Percentiles rank a stretch among this genome's conserved stretches.
phyloP scores from a whole-genome alignment of 2,113 vertebrate species.

The Paramisgurnus dabryanus region DNA sequence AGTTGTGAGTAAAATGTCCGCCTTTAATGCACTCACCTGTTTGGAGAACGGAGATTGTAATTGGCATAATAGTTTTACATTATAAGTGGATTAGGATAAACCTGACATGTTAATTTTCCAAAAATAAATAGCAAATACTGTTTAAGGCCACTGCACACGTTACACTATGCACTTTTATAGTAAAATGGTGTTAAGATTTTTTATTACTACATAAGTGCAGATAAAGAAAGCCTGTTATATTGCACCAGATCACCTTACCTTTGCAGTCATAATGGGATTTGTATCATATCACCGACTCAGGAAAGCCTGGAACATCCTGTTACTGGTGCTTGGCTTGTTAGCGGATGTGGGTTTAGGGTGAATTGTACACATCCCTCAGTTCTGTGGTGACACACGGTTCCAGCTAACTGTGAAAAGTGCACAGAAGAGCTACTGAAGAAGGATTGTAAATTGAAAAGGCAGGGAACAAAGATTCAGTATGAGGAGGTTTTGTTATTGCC shows the following conservation, averaged over 20 bases:
- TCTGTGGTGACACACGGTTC: conserved; percentile 24
- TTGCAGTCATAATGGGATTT: conserved; percentile 16
- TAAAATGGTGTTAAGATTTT: neutral
- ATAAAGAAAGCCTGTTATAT: neutral
- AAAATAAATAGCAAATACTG: too few species aligned
- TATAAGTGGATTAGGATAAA: too few species aligned
- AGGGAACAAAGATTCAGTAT: neutral
- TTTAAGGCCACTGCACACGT: too few species aligned
- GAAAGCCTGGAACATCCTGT: conserved; percentile 35
- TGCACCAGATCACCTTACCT: conserved; percentile 13
- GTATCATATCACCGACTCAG: conserved; percentile 28
- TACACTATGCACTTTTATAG: neutral
- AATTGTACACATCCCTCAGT: conserved; percentile 32
- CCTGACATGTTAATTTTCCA: too few species aligned
- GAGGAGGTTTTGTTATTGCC: neutral
- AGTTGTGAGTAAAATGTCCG: too few species aligned
- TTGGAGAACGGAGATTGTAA: too few species aligned
- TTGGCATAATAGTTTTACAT: too few species aligned
- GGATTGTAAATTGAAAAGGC: neutral
- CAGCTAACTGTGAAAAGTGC: conserved; percentile 24
- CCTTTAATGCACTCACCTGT: too few species aligned
- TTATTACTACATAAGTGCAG: neutral
- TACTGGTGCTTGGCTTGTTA: conserved; percentile 17
- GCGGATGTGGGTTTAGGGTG: conserved; percentile 29
- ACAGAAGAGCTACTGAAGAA: conserved; percentile 4